phyloP scores from a whole-genome alignment of 2,113 vertebrate species.

The human (Homo sapiens) region GRCh38 chr5:158667501-158668000 shows the following conservation, averaged over 20 bases:
- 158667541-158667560: not conserved
- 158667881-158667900: not conserved
- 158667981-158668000: not conserved
- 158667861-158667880: not conserved
- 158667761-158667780: not conserved
- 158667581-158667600: not conserved
- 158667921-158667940: not conserved
- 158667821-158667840: not conserved
- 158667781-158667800: not conserved
- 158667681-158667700: not conserved
- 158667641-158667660: not conserved
- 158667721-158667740: not conserved
- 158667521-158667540: not conserved
- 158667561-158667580: not conserved
- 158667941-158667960: not conserved
- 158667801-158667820: not conserved
- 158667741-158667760: not conserved
- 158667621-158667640: not conserved
- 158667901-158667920: not conserved
- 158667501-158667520: not conserved
- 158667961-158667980: not conserved
- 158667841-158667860: not conserved
- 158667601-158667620: not conserved
- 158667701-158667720: not conserved
- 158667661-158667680: not conserved